These are phyloP conservation scores for Microchrysa polita DNA, from an alignment of 2,888 invertebrate genomes.

Conservation along the genomic window DNA sequence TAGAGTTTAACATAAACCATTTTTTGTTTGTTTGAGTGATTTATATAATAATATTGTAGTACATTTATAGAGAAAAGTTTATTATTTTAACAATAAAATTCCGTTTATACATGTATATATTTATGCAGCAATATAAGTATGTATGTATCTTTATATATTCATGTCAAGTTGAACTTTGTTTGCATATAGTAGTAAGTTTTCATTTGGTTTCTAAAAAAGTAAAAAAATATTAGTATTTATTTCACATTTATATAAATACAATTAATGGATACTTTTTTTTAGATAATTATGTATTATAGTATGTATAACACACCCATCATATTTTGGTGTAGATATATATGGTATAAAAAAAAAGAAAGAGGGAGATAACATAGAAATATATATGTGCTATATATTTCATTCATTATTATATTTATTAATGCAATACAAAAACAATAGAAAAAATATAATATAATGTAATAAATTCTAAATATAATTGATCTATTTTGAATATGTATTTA, in stretches of 20 bases:
- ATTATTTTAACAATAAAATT: background rate
- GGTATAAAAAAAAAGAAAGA: no score
- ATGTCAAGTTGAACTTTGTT: no score
- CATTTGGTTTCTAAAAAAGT: constrained; percentile 10
- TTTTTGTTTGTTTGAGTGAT: no score
- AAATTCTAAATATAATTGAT: constrained; percentile 7
- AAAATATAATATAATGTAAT: constrained; percentile 5
- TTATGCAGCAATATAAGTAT: background rate
- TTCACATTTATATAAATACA: background rate
- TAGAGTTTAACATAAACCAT: constrained; percentile 42
- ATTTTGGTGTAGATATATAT: no score
- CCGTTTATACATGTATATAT: background rate
- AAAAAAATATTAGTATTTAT: constrained; percentile 18
- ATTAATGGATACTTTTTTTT: background rate
- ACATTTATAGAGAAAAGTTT: no score
- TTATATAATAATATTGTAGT: no score
- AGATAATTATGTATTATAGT: background rate
- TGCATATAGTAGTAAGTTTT: no score
- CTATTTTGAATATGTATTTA: background rate
- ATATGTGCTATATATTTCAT: no score
- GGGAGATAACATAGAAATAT: no score
- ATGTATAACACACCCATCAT: no score
- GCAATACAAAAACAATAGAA: no score
- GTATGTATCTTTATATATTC: background rate
- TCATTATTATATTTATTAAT: no score